Evolutionary conservation across 2,888 invertebrate genomes (phyloP), one percentile per base, ranked within the genome.

Genomic region (Parasteatoda lunata): DNA sequence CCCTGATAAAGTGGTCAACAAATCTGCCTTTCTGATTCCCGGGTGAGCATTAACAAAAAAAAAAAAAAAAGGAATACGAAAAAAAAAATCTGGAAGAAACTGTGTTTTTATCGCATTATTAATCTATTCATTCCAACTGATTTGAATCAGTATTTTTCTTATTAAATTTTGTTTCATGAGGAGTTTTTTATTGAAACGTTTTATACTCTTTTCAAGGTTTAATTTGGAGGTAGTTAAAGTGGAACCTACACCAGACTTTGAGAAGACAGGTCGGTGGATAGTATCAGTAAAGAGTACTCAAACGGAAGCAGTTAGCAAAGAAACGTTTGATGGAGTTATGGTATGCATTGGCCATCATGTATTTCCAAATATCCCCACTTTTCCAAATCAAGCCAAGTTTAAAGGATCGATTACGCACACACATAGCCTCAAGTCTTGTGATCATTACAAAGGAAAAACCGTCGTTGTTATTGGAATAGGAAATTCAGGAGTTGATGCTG

Each of bases 401-500:
- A 59, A 59, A n/a, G 59, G 59, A 4, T 13, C 59, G 11, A 59
- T 59, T 4, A 59, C 59, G 8, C 59, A 59, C 9, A 59, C 59
- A n/a, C 59, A 59, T n/a, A 59, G 59, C 13, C n/a, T 59, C 11
- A 59, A 59, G 59, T 59, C 59, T n/a, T 59, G 59, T n/a, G 59
- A 59, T 59, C 59, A 59, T 9, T 59, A 59, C 8, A 59, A 59
- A 9, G 59, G 59, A 4, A 59, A 59, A 59, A 3, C 11, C 4
- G 59, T 59, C 59, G 59, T 59, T 7, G 59, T 59, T n/a, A 9
- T 59, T 59, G 59, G 59, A 5, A 59, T 59, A 59, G 93, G 93
- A 3, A 93, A 93, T 89, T 93, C 93, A 3, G 93, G 91, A 5
- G 91, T 91, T 0, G 92, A 92, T 89, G 90, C 90, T 5, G 91